Evolutionary conservation across 2,113 vertebrate species (phyloP).

Genomic region (Numenius arquata): DNA sequence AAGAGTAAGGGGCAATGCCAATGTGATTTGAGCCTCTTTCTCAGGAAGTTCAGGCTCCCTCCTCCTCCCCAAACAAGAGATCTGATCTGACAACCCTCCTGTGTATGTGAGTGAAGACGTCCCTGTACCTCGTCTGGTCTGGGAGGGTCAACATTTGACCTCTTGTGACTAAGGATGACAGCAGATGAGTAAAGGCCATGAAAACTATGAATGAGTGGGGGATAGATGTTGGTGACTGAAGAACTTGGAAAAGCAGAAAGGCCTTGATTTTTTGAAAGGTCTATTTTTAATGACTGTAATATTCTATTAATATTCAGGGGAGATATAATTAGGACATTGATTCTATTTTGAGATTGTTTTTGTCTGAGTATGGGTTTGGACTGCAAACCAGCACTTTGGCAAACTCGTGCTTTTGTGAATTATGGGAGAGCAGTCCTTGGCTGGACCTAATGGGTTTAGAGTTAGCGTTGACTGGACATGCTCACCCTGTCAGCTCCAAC

Average conservation of each 20-base stretch:
- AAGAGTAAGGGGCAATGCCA: background rate
- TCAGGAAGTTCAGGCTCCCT: background rate
- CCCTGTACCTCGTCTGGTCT: background rate
- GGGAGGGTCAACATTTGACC: background rate
- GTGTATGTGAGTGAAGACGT: background rate
- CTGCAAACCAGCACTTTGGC: background rate
- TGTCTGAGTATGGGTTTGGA: conserved; percentile 24
- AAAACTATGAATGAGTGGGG: background rate
- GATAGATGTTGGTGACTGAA: background rate
- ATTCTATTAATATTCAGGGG: conserved; percentile 11
- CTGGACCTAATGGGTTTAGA: background rate
- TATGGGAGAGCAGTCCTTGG: background rate
- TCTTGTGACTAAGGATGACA: background rate
- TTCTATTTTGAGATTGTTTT: conserved; percentile 42
- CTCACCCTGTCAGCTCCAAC: background rate
- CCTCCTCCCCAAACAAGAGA: background rate
- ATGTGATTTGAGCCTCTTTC: background rate
- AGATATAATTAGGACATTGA: conserved; percentile 24
- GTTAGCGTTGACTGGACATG: background rate
- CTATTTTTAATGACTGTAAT: background rate
- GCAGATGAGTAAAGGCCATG: background rate
- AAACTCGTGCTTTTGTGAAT: background rate
- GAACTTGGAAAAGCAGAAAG: background rate
- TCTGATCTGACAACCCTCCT: background rate
- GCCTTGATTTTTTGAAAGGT: background rate